phyloP scores from a whole-genome alignment of 35 echinoderm and acorn worm species.

The Ophiothrix spiculata region DNA sequence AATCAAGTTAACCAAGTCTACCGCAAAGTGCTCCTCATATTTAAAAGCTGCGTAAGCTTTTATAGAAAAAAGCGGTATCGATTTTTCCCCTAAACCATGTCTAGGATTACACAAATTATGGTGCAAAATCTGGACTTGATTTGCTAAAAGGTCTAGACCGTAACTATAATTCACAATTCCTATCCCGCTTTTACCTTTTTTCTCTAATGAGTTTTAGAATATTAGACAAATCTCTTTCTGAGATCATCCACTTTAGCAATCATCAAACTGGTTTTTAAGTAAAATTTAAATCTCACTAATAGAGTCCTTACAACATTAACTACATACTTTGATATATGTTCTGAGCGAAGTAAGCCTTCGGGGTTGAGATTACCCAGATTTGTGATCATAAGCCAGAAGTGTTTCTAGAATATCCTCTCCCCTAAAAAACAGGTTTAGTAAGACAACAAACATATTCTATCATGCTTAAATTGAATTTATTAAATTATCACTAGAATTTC shows the following conservation, averaged over 20 bases:
- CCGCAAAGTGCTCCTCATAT: not conserved
- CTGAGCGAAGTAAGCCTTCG: not conserved
- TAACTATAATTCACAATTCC: too few relatives aligned
- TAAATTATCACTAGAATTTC: slow-evolving; percentile 9
- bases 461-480: slow-evolving; percentile 1
- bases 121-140: too few relatives aligned
- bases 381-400: not conserved
- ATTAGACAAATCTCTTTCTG: too few relatives aligned
- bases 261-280: too few relatives aligned
- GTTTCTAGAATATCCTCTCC: not conserved
- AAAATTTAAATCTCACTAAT: too few relatives aligned
- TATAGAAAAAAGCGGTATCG: not conserved
- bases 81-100: not conserved
- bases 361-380: not conserved
- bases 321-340: too few relatives aligned
- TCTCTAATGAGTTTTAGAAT: too few relatives aligned
- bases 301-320: too few relatives aligned
- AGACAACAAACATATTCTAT: slow-evolving; percentile 1
- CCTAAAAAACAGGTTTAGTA: not conserved
- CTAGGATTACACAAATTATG: not conserved
- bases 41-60: not conserved
- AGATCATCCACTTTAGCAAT: too few relatives aligned
- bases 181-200: too few relatives aligned
- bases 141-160: too few relatives aligned
- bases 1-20: not conserved